Conservation (phyloP, 2,113 vertebrate genomes). For the Trachemys scripta region DNA sequence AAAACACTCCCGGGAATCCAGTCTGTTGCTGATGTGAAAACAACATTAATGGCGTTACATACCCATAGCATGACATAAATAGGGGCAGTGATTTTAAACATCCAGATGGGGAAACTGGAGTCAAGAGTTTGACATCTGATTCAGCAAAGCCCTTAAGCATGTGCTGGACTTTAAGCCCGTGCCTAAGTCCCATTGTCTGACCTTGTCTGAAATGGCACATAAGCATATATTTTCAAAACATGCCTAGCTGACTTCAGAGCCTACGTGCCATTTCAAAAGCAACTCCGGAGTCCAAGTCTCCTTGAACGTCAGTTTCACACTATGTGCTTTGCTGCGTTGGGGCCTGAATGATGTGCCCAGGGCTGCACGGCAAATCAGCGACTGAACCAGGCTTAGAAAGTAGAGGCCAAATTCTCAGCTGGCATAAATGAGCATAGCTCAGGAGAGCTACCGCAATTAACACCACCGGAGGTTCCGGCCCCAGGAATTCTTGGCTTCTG, state of each 20-base stretch:
- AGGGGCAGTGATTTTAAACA: not conserved
- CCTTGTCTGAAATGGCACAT: not conserved
- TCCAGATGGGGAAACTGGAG: not conserved
- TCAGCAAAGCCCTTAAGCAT: not conserved
- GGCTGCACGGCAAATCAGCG: not conserved
- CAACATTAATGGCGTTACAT: not conserved
- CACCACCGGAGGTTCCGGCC: not conserved
- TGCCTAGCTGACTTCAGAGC: not conserved
- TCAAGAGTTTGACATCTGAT: not conserved
- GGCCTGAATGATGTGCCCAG: not conserved
- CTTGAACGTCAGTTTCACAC: not conserved
- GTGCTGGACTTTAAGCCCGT: not conserved
- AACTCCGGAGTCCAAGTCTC: not conserved
- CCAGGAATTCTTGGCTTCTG: not conserved
- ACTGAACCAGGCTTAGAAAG: constrained; percentile 16
- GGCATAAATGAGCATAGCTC: constrained; percentile 2
- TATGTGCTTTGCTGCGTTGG: not conserved
- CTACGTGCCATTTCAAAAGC: not conserved
- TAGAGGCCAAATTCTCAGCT: not conserved
- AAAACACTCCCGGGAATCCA: constrained; percentile 10
- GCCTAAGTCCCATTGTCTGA: not conserved
- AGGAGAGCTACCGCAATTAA: constrained; percentile 12
- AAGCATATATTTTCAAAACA: not conserved
- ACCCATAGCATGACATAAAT: constrained; percentile 8
- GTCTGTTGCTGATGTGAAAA: constrained; percentile 39